Base-by-base conservation (phyloP, 2,113 vertebrate genomes). In the Sisor rabdophorus region DNA sequence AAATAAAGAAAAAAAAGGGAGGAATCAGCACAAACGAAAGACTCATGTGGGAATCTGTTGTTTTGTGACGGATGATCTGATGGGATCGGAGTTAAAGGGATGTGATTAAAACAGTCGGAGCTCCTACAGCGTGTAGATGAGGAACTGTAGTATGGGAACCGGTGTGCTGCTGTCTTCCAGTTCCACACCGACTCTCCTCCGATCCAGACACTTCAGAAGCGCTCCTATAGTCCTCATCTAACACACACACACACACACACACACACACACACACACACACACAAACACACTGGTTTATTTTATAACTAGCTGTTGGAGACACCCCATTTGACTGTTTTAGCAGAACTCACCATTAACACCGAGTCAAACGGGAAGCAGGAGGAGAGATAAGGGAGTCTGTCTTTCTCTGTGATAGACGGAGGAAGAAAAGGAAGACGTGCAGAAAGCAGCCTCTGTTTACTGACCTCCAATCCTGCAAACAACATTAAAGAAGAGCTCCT, bases 121-220 rank as follows among this genome's bases (percentile, higher is more conserved):
- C 48, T 73, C 87, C 87, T 91, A 99, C 95, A 93, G 77, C 12
- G 93, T 88, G 91, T 96, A 98, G 85, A 93, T 91, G 86, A 91
- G 92, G 82, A 99, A 94, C 75, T 94, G 93, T 63, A 98, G 84
- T 86, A 99, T 92, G 56, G 97, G 96, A 82, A 98, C 92, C 48
- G 85, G 88, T 86, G 92, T 65, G 56, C 80, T 91, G 85, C 81
- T 91, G 82, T 97, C 95, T 90, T 98, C 95, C 11, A 99, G 89
- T 83, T 99, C 94, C 61, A 98, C 90, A 69, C 95, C 95, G 70
- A 97, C 85, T 89, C 96, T 92, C 89, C 93, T 95, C 82, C 93
- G 94, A 86, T 95, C 93, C 82, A 99, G 87, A 87, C 95, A 97
- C 86, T 98, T 99, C 50, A 99, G 86, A 52, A 99, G 89, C 20